A percentile compares a stretch with the other conserved stretches of the same genome.
These are phyloP conservation scores for Drosophila rhopaloa DNA, from an alignment of 1,140 invertebrate species.

Conservation along the genomic window DNA sequence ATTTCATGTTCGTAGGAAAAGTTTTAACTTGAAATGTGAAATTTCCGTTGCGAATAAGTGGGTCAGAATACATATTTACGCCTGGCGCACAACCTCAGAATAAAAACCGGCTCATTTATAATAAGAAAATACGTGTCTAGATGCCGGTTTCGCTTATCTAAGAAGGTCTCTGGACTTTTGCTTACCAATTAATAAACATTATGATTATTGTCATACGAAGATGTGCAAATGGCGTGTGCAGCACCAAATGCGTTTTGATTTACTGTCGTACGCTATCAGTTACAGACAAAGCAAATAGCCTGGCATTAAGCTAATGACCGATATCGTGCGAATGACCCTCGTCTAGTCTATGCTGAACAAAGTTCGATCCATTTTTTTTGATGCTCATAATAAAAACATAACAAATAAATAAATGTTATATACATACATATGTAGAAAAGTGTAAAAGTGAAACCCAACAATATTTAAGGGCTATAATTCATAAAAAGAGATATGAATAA, in stretches of 20 bases:
- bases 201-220: constrained; percentile 45
- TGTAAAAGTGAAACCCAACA: no score
- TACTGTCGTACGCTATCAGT: constrained; percentile 48
- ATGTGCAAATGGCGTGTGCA: constrained; percentile 12
- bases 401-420: no score
- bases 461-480: no score
- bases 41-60: constrained; percentile 21
- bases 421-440: no score
- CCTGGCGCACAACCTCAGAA: background rate
- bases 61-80: constrained; percentile 21
- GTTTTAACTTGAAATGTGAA: constrained; percentile 49
- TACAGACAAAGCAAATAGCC: constrained; percentile 36
- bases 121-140: background rate
- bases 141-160: constrained; percentile 23
- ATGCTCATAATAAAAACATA: background rate
- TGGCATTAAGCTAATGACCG: constrained; percentile 49
- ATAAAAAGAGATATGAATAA: no score
- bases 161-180: constrained; percentile 22
- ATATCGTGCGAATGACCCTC: constrained; percentile 45
- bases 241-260: constrained; percentile 45
- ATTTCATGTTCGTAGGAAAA: constrained; percentile 19
- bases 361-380: background rate
- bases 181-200: constrained; percentile 53
- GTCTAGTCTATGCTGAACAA: constrained; percentile 2
- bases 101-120: background rate